Percentiles rank a stretch among this genome's conserved stretches.
Conservation (phyloP, 2,113 vertebrate genomes). For the Pelmatolapia mariae region DNA sequence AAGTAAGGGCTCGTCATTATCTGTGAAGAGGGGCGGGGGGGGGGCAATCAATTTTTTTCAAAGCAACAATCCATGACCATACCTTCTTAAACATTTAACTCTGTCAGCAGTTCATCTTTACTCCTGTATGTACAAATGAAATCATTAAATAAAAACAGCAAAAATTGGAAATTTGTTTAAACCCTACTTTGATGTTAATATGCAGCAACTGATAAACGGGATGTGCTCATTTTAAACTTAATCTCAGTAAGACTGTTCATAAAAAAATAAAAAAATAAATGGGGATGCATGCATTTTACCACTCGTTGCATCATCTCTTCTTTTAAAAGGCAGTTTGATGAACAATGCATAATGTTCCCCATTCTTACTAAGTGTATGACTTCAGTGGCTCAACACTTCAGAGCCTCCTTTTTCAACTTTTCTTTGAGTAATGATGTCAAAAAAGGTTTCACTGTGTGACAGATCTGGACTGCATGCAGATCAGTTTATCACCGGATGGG, state of each 20-base stretch:
- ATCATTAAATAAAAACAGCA: not conserved
- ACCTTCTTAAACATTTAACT: not conserved
- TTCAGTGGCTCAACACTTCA: not conserved
- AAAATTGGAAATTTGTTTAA: not conserved
- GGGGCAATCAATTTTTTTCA: not conserved
- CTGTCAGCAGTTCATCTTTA: not conserved
- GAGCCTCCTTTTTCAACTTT: not conserved
- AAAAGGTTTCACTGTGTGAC: not conserved
- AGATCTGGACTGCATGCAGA: not conserved
- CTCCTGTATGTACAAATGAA: not conserved
- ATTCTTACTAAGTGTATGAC: not conserved
- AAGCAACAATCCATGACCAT: not conserved
- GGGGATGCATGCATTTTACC: not conserved
- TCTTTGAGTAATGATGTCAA: not conserved
- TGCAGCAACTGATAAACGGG: not conserved
- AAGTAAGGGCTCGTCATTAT: conserved; percentile 95
- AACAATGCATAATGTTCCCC: not conserved
- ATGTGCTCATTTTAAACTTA: not conserved
- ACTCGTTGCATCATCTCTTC: not conserved
- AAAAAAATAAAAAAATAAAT: fast-evolving
- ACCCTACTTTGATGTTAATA: not conserved
- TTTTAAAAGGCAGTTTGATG: not conserved
- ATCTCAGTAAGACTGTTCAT: not conserved
- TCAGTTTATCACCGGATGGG: not conserved
- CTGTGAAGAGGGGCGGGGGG: conserved; percentile 51